phyloP scores from a whole-genome alignment of 2,888 invertebrate species.

The Charanyca ferruginea region DNA sequence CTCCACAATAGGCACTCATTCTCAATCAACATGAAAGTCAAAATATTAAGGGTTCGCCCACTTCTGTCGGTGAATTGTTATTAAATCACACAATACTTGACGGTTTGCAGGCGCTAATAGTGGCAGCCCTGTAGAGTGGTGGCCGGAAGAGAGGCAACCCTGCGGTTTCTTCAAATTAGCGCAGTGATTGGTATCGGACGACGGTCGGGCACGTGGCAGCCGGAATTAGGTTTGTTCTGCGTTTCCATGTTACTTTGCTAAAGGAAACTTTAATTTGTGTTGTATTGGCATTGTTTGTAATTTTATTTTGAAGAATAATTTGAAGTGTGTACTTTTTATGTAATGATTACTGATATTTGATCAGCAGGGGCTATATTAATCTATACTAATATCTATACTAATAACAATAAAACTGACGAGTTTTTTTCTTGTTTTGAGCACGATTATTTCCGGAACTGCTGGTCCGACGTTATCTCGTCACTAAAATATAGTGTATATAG shows the following conservation, averaged over 20 bases:
- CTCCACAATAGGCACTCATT: conserved; percentile 19
- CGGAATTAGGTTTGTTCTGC: conserved; percentile 54
- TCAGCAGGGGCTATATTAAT: too few relatives aligned
- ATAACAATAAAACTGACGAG: too few relatives aligned
- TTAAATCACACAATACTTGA: conserved; percentile 65
- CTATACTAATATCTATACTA: too few relatives aligned
- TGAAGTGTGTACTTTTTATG: not conserved
- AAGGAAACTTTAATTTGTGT: conserved; percentile 29
- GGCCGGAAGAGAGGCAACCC: conserved; percentile 50
- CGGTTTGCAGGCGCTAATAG: conserved; percentile 53
- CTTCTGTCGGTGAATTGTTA: conserved; percentile 64
- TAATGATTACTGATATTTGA: too few relatives aligned
- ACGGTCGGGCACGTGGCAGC: conserved; percentile 62
- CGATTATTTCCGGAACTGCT: too few relatives aligned
- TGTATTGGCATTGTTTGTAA: conserved; percentile 18
- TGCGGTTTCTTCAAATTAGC: conserved; percentile 68
- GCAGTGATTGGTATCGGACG: conserved; percentile 68
- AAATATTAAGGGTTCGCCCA: conserved; percentile 59
- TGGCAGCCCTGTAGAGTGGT: conserved; percentile 47
- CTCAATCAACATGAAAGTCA: conserved; percentile 56
- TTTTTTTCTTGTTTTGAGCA: too few relatives aligned
- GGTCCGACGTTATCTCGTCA: too few relatives aligned
- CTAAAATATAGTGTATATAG: too few relatives aligned
- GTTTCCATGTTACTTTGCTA: conserved; percentile 53
- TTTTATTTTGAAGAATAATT: not conserved